Conservation (phyloP, 2,888 invertebrate genomes). For the Tiliacea aurago region DNA sequence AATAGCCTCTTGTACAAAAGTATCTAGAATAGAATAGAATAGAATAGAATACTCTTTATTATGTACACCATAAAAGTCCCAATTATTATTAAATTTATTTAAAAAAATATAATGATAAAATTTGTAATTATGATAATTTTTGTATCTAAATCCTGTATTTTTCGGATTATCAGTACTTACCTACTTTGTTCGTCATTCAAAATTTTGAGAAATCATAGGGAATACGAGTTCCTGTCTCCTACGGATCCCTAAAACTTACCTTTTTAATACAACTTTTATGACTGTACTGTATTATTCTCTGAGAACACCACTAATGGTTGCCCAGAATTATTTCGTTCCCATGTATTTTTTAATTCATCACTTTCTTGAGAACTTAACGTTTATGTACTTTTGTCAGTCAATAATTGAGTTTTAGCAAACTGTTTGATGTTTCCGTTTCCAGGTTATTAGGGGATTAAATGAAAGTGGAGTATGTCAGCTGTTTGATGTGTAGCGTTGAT, state of each 20-base stretch:
- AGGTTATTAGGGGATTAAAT: slow-evolving; percentile 42
- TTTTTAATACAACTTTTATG: slow-evolving; percentile 64
- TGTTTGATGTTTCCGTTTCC: slow-evolving; percentile 47
- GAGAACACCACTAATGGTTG: slow-evolving; percentile 55
- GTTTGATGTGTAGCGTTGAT: slow-evolving; percentile 11
- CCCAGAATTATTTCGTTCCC: slow-evolving; percentile 51
- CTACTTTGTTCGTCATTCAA: too few relatives aligned
- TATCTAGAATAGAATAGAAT: too few relatives aligned
- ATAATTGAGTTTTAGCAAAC: slow-evolving; percentile 52
- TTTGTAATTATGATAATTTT: too few relatives aligned
- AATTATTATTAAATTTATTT: too few relatives aligned
- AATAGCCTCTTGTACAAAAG: too few relatives aligned
- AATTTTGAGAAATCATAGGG: too few relatives aligned
- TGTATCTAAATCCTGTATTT: background rate
- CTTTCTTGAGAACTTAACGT: slow-evolving; percentile 44
- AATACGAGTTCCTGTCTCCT: background rate
- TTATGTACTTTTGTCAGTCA: slow-evolving; percentile 46
- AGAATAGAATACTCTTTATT: too few relatives aligned
- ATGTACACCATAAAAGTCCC: too few relatives aligned
- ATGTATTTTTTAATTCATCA: slow-evolving; percentile 54
- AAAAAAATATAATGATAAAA: too few relatives aligned
- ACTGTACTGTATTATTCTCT: slow-evolving; percentile 57
- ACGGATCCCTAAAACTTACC: slow-evolving; percentile 34
- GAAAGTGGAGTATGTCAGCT: slow-evolving; percentile 51
- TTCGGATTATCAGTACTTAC: too few relatives aligned